A percentile compares a stretch with the other conserved stretches of the same genome.
These are phyloP conservation scores for Vandiemenella viatica DNA, from an alignment of 2,888 invertebrate species.

Conservation along the genomic window DNA sequence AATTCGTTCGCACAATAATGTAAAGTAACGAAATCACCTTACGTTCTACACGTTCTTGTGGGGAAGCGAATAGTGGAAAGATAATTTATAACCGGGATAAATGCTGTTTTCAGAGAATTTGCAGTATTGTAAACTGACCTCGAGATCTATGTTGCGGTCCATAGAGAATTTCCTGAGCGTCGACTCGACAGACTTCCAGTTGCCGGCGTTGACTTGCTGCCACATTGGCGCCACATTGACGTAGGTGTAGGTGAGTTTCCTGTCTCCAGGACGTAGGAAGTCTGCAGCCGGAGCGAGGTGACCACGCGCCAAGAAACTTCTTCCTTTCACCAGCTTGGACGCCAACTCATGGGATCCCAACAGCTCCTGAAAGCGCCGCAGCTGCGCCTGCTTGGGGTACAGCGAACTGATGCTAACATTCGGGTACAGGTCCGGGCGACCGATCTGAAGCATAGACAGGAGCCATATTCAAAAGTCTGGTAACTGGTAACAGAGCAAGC, in stretches of 20 bases:
- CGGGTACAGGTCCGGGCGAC: not conserved
- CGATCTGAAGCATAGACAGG: no score
- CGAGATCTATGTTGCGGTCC: constrained; percentile 18
- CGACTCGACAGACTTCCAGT: constrained; percentile 38
- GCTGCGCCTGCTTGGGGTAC: not conserved
- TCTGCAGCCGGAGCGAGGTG: constrained; percentile 47
- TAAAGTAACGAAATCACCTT: no score
- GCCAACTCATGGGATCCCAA: not conserved
- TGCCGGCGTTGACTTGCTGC: constrained; percentile 43
- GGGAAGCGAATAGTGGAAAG: no score
- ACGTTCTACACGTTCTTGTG: no score
- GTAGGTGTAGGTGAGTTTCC: constrained; percentile 44
- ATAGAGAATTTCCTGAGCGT: constrained; percentile 28
- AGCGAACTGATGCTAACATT: not conserved
- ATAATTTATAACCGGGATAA: no score
- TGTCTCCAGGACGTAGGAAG: constrained; percentile 41
- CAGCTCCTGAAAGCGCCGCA: not conserved
- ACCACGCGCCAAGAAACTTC: constrained; percentile 40
- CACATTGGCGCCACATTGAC: constrained; percentile 52
- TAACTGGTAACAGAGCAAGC: no score
- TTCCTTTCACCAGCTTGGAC: not conserved
- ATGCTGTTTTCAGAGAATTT: no score
- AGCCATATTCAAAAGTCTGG: no score
- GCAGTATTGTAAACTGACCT: no score
- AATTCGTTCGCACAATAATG: no score